Evolutionary conservation across 2,888 invertebrate species (phyloP), one percentile per base, ranked within the genome.

Genomic region (Molanna angustata): DNA sequence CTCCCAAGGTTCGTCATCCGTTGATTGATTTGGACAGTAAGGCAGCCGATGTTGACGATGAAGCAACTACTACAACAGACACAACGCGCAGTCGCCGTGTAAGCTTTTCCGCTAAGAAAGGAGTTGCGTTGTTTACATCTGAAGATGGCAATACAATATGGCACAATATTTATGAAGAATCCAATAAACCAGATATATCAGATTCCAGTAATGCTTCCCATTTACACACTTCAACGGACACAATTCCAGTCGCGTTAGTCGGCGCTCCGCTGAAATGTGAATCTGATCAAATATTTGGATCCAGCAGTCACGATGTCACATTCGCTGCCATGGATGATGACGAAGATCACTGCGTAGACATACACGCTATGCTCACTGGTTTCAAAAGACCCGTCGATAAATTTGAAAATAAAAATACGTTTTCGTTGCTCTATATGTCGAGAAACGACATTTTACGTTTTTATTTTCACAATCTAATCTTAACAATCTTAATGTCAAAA

Each of bases 141-240:
- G 58, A 56, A 13, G 51, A 58, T 4, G 58, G 58, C 4, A 58
- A 56, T 11, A 58, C 58, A 6, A 56, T 58, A 18, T 58, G 58
- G 58, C 55, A 58, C 44, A 51, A 54, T 31, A 44, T 58, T 22
- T 58, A 54, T 20, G 58, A 58, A 33, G 58, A 54, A 39, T 35
- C 51, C 11, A 53, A 58, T 20, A 58, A 58, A 42, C 47, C 54
- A 17, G 54, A 58, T 21, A 7, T 53, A 4, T 58, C 55, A 1
- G 58, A 56, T 27, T 42, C 46, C 1, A 43, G 49, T 13, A 35
- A 17, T 7, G 44, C 33, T 6, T 21, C 51, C n/a, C 17, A 41
- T 20, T 32, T 42, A 4, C 49, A 49, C 9, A 16, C 35, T n/a
- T 39, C 49, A 9, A 14, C 43, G 19, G 42, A 49, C 16, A n/a